phyloP scores from a whole-genome alignment of 2,888 invertebrate genomes.

The Aradus depressus region DNA sequence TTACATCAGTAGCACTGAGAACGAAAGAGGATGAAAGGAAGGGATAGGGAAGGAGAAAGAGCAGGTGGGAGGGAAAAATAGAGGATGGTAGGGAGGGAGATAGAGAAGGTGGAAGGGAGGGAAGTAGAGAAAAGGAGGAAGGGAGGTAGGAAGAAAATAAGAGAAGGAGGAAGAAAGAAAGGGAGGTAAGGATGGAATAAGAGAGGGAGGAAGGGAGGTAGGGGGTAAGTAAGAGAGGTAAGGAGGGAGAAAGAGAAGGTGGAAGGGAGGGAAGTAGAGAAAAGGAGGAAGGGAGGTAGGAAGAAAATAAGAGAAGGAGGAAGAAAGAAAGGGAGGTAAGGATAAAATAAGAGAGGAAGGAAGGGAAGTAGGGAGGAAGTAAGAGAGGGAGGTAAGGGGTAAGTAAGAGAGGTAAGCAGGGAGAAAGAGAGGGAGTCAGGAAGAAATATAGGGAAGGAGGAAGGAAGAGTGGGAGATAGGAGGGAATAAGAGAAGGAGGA shows the following conservation, averaged over 20 bases:
- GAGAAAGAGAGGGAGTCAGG: neutral
- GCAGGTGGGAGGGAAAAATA: too few species aligned
- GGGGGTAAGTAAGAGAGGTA: too few species aligned
- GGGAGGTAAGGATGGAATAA: slow-evolving; percentile 4
- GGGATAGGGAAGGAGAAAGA: too few species aligned
- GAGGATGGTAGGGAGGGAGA: too few species aligned
- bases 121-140: slow-evolving; percentile 1
- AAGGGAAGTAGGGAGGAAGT: too few species aligned
- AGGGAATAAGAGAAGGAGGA: too few species aligned
- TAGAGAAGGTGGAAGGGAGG: neutral
- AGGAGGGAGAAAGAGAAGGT: slow-evolving; percentile 16
- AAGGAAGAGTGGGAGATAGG: too few species aligned
- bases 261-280: slow-evolving; percentile 18
- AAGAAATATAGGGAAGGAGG: too few species aligned
- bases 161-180: slow-evolving; percentile 20
- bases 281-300: too few species aligned
- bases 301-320: too few species aligned
- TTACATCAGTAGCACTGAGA: too few species aligned
- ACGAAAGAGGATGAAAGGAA: too few species aligned
- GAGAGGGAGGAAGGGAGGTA: neutral
- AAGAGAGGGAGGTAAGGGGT: neutral
- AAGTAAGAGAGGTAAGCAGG: neutral
- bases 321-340: neutral
- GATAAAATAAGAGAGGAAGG: neutral
- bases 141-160: slow-evolving; percentile 3